Evolutionary conservation across 2,113 vertebrate genomes (phyloP), one percentile per base, ranked within the genome.

Genomic region (Capreolus pygargus): DNA sequence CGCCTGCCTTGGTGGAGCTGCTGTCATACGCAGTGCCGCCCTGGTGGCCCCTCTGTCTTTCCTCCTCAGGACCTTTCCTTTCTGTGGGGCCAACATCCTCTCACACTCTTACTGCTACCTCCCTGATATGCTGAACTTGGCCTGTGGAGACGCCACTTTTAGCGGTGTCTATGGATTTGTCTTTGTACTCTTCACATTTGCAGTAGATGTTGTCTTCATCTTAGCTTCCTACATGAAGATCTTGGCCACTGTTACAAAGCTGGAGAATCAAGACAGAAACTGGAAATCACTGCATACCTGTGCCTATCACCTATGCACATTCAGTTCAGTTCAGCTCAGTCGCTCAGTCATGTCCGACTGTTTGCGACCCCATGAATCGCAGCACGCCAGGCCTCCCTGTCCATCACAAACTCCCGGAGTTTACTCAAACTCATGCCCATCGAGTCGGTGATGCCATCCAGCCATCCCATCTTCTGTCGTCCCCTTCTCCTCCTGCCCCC

Each of bases 101-200:
- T 97, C 98, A 6, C 98, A 98, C 36, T 98, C 97, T 0, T 98
- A 98, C 4, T 98, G 98, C 52, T 97, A 98, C 52, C 98, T 98
- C 78, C 97, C 98, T 79, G 98, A 98, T 28, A 92, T 98, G 58
- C 81, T 98, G 55, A 97, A 97, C 45, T 43, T 98, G 96, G 98
- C 97, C 21, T 98, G 98, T 45, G 96, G 95, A 2, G 98, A 98
- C 7, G 76, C 96, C 12, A 97, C 88, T 3, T 78, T 98, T 33
- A 98, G 98, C 60, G 97, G 96, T 30, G 6, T 90, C 47, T 98
- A 98, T 11, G 98, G 97, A 3, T 83, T 98, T 45, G 83, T 95
- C 15, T 98, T 97, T 45, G 97, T 98, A 1, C 70, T 98, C 4
- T 96, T 97, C 60, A 98, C 98, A 2, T 98, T 98, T 87, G 97